phyloP scores from a whole-genome alignment of 2,113 vertebrate species.

The Pipa parva region DNA sequence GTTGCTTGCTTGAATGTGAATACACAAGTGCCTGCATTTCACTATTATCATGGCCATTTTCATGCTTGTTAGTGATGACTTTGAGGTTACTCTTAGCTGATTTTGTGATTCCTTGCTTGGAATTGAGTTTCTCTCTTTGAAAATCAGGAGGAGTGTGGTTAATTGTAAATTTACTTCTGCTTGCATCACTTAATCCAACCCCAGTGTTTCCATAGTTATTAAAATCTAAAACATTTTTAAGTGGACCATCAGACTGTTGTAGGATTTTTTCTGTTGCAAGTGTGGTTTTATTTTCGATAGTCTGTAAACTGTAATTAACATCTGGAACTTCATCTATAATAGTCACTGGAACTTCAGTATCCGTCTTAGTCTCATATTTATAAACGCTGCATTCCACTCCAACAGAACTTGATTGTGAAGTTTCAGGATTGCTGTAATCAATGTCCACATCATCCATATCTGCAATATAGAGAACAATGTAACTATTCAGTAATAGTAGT shows the following conservation, averaged over 20 bases:
- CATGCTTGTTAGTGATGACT: neutral
- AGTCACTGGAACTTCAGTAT: conserved; percentile 82
- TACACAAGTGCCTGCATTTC: conserved; percentile 33
- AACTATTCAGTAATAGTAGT: neutral
- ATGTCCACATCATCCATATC: conserved; percentile 47
- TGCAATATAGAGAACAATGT: conserved; percentile 46
- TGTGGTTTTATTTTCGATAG: conserved; percentile 43
- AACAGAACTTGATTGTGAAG: conserved; percentile 45
- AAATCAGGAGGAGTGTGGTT: conserved; percentile 29
- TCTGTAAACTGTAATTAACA: conserved; percentile 39
- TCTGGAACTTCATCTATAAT: conserved; percentile 79
- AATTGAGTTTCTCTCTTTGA: conserved; percentile 19
- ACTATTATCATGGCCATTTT: conserved; percentile 6
- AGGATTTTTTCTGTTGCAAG: conserved; percentile 13
- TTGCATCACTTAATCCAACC: too few species aligned
- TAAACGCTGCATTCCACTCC: conserved; percentile 18
- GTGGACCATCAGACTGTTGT: conserved; percentile 65
- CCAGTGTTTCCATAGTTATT: conserved; percentile 45
- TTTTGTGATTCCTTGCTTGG: conserved; percentile 39
- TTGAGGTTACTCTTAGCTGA: conserved; percentile 29
- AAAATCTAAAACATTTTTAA: too few species aligned
- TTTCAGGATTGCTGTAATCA: conserved; percentile 40
- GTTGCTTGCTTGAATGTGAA: conserved; percentile 14
- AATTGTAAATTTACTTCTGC: neutral
- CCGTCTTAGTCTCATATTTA: conserved; percentile 21